Percentiles rank a stretch among this genome's conserved stretches.
phyloP scores from a whole-genome alignment of 2,113 vertebrate genomes.

The Microtus pennsylvanicus region DNA sequence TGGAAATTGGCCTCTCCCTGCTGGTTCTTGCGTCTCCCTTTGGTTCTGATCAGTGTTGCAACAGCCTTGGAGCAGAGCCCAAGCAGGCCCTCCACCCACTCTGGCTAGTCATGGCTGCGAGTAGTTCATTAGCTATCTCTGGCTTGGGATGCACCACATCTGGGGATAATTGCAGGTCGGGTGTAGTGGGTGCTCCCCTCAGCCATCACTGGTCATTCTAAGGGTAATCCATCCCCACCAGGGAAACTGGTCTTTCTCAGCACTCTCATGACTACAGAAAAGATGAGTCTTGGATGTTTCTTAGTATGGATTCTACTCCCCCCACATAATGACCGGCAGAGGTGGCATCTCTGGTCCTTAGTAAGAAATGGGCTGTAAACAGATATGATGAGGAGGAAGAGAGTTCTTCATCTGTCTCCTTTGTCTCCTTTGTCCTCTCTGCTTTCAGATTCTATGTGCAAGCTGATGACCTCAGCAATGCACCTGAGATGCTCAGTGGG shows the following conservation, averaged over 20 bases:
- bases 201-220: not conserved
- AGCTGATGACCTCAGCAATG: not conserved
- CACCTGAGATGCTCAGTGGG: not conserved
- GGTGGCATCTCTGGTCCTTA: not conserved
- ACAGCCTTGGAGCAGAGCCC: not conserved
- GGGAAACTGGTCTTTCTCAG: not conserved
- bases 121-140: not conserved
- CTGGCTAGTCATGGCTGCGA: not conserved
- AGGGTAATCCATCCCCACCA: not conserved
- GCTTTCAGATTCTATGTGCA: not conserved
- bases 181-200: not conserved
- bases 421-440: not conserved
- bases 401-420: not conserved
- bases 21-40: not conserved
- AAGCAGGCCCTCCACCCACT: not conserved
- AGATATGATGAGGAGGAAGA: not conserved
- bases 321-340: not conserved
- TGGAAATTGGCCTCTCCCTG: too few species aligned
- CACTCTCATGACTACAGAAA: not conserved
- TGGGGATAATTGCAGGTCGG: not conserved
- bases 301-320: not conserved
- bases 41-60: not conserved
- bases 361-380: too few species aligned
- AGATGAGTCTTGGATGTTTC: not conserved
- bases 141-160: not conserved